phyloP scores from a whole-genome alignment of 2,113 vertebrate genomes.

The Lonchura striata region DNA sequence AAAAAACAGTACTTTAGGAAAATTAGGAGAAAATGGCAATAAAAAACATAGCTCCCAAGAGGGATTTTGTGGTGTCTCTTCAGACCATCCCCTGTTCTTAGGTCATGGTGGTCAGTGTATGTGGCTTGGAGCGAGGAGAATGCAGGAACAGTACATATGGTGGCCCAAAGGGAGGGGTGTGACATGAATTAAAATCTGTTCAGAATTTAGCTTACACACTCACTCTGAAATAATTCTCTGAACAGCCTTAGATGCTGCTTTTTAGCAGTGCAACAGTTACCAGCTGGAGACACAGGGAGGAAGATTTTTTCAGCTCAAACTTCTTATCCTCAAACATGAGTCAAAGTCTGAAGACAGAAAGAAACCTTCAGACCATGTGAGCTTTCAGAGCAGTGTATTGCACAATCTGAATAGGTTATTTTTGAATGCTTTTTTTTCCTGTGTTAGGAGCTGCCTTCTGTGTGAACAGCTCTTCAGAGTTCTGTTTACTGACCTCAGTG shows the following conservation, averaged over 20 bases:
- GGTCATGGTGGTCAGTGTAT: neutral
- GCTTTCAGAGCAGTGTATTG: conserved; percentile 16
- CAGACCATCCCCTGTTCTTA: neutral
- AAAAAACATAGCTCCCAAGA: neutral
- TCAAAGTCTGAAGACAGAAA: neutral
- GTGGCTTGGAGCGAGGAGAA: neutral
- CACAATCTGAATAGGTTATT: conserved; percentile 27
- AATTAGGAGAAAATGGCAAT: neutral
- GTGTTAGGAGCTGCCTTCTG: neutral
- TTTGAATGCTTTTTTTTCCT: conserved; percentile 9
- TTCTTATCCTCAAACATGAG: neutral
- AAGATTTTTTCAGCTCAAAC: conserved; percentile 2
- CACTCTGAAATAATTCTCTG: neutral
- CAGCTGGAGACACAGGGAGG: neutral
- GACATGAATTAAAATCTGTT: neutral
- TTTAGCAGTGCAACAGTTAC: neutral
- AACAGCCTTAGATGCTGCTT: neutral
- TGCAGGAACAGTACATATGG: neutral
- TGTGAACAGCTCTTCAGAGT: neutral
- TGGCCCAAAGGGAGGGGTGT: neutral
- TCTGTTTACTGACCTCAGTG: neutral
- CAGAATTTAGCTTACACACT: neutral
- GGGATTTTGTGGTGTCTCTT: neutral
- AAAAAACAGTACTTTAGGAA: neutral
- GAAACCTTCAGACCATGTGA: neutral